A percentile compares a stretch with the other conserved stretches of the same genome.
phyloP scores from a whole-genome alignment of 92 coral and sea anemone species.

The Micromussa lordhowensis region DNA sequence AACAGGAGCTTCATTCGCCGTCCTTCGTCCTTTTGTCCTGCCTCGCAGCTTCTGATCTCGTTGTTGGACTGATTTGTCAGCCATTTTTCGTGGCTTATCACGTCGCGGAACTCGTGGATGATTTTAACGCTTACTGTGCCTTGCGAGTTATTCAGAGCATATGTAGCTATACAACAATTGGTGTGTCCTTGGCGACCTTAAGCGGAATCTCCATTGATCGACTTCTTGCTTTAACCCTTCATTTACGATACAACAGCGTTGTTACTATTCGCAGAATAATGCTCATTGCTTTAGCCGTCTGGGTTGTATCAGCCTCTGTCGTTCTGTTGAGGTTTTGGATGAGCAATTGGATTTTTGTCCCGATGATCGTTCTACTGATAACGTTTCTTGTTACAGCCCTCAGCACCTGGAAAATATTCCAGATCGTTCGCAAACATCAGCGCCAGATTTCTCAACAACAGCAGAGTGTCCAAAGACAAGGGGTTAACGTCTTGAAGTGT shows the following conservation, averaged over 20 bases:
- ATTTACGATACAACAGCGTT: constrained; percentile 28
- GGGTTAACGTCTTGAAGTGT: not conserved
- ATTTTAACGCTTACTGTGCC: constrained; percentile 3
- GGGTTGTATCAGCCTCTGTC: constrained; percentile 9
- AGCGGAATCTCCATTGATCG: constrained; percentile 44
- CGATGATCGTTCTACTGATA: not conserved
- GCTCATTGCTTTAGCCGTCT: not conserved
- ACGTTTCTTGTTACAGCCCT: constrained; percentile 1
- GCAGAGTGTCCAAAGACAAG: too few species aligned
- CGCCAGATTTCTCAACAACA: not conserved
- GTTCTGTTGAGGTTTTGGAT: constrained; percentile 13
- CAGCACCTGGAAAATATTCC: constrained; percentile 28
- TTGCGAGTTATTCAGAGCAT: not conserved
- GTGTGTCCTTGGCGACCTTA: constrained; percentile 26
- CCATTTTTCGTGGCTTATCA: constrained; percentile 13
- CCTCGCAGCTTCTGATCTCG: constrained; percentile 43
- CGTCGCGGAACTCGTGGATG: constrained; percentile 18
- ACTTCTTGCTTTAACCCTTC: constrained; percentile 41
- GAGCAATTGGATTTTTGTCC: constrained; percentile 20
- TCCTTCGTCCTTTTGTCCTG: constrained; percentile 33
- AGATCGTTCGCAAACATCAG: constrained; percentile 50
- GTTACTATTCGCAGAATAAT: constrained; percentile 22
- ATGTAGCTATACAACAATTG: constrained; percentile 27
- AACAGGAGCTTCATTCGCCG: constrained; percentile 9
- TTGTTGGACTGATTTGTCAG: constrained; percentile 36